These are phyloP conservation scores for Enteromius radiatus DNA, from an alignment of 2,797 vertebrate genomes.

Conservation along the genomic window DNA sequence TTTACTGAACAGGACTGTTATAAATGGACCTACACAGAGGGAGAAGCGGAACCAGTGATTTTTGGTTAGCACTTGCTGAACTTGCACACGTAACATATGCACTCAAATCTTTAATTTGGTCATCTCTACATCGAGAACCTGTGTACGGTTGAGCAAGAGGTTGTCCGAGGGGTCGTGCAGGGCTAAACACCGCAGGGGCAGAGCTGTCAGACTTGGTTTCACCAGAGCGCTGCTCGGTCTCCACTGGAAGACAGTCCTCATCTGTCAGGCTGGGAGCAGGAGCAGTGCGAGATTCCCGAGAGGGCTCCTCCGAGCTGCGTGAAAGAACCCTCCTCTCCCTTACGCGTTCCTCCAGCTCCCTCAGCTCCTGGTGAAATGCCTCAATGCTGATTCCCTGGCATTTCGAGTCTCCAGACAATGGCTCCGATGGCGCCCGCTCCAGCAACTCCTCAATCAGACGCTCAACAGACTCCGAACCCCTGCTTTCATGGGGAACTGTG, in stretches of 20 bases:
- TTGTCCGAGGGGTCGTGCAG: conserved; percentile 79
- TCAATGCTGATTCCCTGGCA: conserved; percentile 85
- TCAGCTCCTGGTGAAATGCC: conserved; percentile 88
- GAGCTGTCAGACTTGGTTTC: conserved; percentile 64
- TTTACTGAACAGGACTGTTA: conserved; percentile 91
- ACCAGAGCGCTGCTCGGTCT: conserved; percentile 61
- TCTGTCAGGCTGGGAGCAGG: conserved; percentile 59
- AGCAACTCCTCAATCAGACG: conserved; percentile 84
- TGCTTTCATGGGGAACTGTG: conserved; percentile 23
- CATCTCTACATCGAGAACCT: conserved; percentile 71
- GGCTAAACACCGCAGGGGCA: conserved; percentile 78
- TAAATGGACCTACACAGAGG: conserved; percentile 86
- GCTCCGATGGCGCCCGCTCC: conserved; percentile 74
- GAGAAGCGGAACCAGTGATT: conserved; percentile 46
- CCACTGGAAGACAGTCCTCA: conserved; percentile 77
- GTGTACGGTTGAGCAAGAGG: conserved; percentile 88
- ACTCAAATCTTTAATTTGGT: conserved; percentile 16
- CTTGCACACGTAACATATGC: conserved; percentile 14
- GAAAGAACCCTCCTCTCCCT: conserved; percentile 64
- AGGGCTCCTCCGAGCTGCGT: conserved; percentile 53
- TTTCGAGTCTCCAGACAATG: conserved; percentile 70
- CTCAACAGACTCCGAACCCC: conserved; percentile 77
- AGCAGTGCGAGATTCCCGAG: conserved; percentile 57
- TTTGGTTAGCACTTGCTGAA: conserved; percentile 7
- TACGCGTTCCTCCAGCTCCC: conserved; percentile 82